Base-by-base conservation (phyloP, 2,888 invertebrate species). In the Digitonthophagus gazella region DNA sequence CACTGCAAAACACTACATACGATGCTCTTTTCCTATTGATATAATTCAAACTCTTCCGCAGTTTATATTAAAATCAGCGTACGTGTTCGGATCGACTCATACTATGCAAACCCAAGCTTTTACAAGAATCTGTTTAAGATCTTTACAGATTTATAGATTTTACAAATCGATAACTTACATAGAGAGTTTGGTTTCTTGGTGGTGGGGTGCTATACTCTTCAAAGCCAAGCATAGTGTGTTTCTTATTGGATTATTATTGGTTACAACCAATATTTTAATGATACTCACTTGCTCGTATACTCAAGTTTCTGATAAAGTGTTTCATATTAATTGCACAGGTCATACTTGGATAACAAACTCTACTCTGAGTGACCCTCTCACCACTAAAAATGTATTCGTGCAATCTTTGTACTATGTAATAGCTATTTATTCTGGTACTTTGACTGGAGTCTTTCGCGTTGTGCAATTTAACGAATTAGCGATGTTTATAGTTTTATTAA, bases 1-100 rank as follows among this genome's bases (percentile, higher is more conserved):
- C 5, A 77, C 77, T 2, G 73, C 75, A 1, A 71, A 67, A 22
- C 65, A 75, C 67, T 77, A 77, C 55, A 4, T 77, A 16, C 63
- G 71, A 3, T 70, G 67, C 16, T 71, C 73, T 2, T 72, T 76
- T 56, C 15, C 64, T 2, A 20, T 61, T 1, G 72, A 72, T 18
- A n/a, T 72, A n/a, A 15, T 69, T 16, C 15, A 54, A 4, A 58
- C 66, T 1, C 15, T 71, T 1, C 72, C 72, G 2, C 14, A 69
- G 19, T 57, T 54, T 0, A 14, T 15, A 6, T 4, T 67, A 18
- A 58, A 55, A 16, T 14, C 71, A 2, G 22, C 66, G 14, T 14
- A 61, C 14, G 19, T 72, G 15, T 64, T 69, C 18, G 71, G 68
- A 14, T 15, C 16, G 2, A 54, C 44, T 4, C 22, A 71, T 16